Percentiles rank a stretch among this genome's conserved stretches.
phyloP scores from a whole-genome alignment of 1,140 invertebrate species.

The Zaprionus africanus region DNA sequence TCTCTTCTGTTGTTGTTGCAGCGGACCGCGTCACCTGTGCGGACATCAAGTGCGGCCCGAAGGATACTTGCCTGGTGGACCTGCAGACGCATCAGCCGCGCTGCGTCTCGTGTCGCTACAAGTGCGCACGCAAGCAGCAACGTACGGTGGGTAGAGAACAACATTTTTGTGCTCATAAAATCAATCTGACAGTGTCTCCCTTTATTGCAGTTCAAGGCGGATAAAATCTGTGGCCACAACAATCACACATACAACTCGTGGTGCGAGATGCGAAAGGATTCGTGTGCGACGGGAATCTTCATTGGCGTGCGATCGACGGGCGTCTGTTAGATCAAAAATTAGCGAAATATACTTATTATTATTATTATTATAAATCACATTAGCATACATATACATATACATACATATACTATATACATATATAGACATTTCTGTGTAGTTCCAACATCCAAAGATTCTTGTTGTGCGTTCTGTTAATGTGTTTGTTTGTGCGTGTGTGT shows the following conservation, averaged over 20 bases:
- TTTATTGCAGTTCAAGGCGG: constrained; percentile 46
- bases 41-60: constrained; percentile 89
- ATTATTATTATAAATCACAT: constrained; percentile 24
- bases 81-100: constrained; percentile 89
- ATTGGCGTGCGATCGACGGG: constrained; percentile 91
- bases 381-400: constrained; percentile 30
- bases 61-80: constrained; percentile 91
- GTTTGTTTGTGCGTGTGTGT: not conserved
- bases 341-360: constrained; percentile 34
- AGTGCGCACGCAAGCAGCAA: constrained; percentile 79
- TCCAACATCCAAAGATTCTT: constrained; percentile 78
- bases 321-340: constrained; percentile 69
- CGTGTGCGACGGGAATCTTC: constrained; percentile 91
- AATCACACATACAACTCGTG: constrained; percentile 93
- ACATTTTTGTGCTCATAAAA: not conserved
- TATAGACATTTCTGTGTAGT: constrained; percentile 51
- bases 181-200: not conserved
- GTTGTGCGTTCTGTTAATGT: constrained; percentile 58
- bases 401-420: constrained; percentile 26
- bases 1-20: constrained; percentile 83
- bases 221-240: constrained; percentile 91
- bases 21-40: constrained; percentile 88
- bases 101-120: constrained; percentile 90
- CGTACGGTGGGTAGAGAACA: constrained; percentile 52
- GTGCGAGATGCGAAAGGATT: constrained; percentile 94